phyloP scores from a whole-genome alignment of 2,113 vertebrate genomes.

The Pygoscelis antarcticus region DNA sequence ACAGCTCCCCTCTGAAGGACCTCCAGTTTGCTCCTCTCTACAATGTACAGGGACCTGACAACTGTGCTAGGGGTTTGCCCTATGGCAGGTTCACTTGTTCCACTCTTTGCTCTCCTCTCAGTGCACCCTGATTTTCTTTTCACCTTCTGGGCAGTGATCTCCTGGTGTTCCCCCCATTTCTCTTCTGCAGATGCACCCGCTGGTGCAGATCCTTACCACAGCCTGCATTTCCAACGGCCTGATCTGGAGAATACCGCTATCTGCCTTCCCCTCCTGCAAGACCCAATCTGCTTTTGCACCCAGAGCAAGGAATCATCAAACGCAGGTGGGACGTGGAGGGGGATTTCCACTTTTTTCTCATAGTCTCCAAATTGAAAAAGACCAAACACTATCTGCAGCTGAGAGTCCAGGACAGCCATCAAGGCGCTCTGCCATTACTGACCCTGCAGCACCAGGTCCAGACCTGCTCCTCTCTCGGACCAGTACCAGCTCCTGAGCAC shows the following conservation, averaged over 20 bases:
- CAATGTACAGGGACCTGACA: background rate
- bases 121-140: background rate
- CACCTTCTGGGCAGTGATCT: background rate
- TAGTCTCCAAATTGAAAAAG: background rate
- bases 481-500: background rate
- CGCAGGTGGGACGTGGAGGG: rapidly evolving
- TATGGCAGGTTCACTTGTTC: background rate
- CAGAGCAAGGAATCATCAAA: background rate
- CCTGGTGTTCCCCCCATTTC: background rate
- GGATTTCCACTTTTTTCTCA: background rate
- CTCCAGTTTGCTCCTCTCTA: background rate
- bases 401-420: background rate
- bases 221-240: background rate
- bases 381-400: rapidly evolving
- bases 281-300: background rate
- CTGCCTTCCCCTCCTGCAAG: background rate
- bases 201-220: background rate
- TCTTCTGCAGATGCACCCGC: background rate
- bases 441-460: background rate
- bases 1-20: background rate
- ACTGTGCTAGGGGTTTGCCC: background rate
- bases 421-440: background rate
- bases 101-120: background rate
- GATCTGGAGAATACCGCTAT: background rate
- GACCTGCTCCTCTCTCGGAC: background rate